Percentiles rank a stretch among this genome's conserved stretches.
phyloP scores from a whole-genome alignment of 2,888 invertebrate genomes.

The Emmelina monodactyla region DNA sequence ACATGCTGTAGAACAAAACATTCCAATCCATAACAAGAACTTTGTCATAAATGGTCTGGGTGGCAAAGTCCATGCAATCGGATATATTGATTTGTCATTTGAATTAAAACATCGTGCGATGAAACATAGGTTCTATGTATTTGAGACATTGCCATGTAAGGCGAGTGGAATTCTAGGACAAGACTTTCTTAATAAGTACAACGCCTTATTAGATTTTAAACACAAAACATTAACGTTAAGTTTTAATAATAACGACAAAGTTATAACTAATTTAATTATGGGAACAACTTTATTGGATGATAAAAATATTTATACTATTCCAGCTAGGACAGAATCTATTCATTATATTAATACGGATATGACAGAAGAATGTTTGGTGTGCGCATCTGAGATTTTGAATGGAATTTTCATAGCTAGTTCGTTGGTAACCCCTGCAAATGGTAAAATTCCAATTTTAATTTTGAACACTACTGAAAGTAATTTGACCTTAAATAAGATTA shows the following conservation, averaged over 20 bases:
- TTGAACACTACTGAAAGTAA: conserved; percentile 5
- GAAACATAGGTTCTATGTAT: conserved; percentile 11
- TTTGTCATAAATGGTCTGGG: conserved; percentile 9
- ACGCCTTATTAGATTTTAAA: conserved; percentile 6
- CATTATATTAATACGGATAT: conserved; percentile 7
- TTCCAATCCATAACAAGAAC: too few relatives aligned
- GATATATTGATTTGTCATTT: conserved; percentile 3
- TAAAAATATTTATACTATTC: neutral
- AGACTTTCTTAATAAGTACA: conserved; percentile 9
- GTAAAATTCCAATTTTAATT: conserved; percentile 6
- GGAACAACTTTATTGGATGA: neutral
- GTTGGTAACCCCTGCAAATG: conserved; percentile 1
- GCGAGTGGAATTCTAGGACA: conserved; percentile 11
- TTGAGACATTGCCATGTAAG: conserved; percentile 9
- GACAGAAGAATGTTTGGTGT: conserved; percentile 7
- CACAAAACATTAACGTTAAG: conserved; percentile 6
- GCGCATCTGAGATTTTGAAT: conserved; percentile 5
- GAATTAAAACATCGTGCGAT: neutral
- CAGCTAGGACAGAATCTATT: conserved; percentile 7
- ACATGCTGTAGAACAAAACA: too few relatives aligned
- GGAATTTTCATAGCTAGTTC: conserved; percentile 9
- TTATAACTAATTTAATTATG: conserved; percentile 2
- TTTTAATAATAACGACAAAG: neutral
- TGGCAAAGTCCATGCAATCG: conserved; percentile 11
- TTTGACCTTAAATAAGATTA: conserved; percentile 1